Evolutionary conservation across 2,888 invertebrate genomes (phyloP).

Genomic region (Dexiosoma caninum): DNA sequence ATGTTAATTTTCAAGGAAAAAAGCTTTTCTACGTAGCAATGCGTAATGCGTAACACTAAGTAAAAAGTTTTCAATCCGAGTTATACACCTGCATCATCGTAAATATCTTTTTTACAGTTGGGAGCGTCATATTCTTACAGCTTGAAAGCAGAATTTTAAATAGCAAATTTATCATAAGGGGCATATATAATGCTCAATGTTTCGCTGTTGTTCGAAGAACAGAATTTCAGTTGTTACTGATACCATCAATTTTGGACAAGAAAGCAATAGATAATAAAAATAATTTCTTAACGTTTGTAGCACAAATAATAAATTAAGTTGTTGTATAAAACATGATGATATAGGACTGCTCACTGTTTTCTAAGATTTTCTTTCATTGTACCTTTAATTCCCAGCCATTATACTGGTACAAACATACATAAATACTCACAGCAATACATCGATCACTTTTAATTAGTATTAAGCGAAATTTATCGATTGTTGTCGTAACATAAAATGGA

Average conservation of each 20-base stretch:
- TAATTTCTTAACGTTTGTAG: not conserved
- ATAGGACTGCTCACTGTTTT: conserved; percentile 11
- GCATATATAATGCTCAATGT: no score
- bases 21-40: no score
- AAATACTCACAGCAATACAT: conserved; percentile 39
- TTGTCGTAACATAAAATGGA: conserved; percentile 44
- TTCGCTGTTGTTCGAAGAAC: no score
- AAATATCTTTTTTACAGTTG: no score
- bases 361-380: not conserved
- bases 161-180: no score
- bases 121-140: no score
- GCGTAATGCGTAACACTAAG: no score
- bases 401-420: not conserved
- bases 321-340: not conserved
- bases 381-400: conserved; percentile 8
- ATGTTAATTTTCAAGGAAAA: no score
- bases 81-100: no score
- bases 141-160: no score
- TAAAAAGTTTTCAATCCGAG: no score
- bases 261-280: not conserved
- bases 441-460: conserved; percentile 61
- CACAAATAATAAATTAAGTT: conserved; percentile 12
- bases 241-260: not conserved
- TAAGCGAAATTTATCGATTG: conserved; percentile 48
- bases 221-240: no score